Evolutionary conservation across 2,888 invertebrate species (phyloP).

Genomic region (Drosophila kanekoi): DNA sequence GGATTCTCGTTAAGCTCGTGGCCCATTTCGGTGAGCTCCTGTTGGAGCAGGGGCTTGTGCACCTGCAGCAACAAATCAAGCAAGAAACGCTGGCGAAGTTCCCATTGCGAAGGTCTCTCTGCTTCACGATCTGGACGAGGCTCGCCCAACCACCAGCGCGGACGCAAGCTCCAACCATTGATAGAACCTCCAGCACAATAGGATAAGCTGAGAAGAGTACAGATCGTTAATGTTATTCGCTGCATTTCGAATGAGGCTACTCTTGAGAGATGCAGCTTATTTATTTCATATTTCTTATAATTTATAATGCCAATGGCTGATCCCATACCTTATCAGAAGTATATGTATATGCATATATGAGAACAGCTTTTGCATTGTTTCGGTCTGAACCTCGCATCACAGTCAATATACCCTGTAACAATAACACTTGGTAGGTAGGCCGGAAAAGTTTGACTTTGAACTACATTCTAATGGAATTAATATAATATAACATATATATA

Average conservation of each 20-base stretch:
- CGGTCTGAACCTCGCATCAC: neutral
- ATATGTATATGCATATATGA: neutral
- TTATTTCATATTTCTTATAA: neutral
- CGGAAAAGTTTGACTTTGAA: no score
- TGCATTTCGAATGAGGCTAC: conserved; percentile 37
- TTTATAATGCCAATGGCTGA: conserved; percentile 5
- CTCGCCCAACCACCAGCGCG: conserved; percentile 23
- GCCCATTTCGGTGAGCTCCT: conserved; percentile 62
- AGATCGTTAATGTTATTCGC: conserved; percentile 8
- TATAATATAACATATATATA: no score
- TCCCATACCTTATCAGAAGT: conserved; percentile 29
- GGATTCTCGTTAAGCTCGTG: conserved; percentile 52
- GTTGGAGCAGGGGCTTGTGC: conserved; percentile 70
- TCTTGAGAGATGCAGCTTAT: neutral
- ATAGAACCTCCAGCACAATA: neutral
- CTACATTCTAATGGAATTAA: no score
- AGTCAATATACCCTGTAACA: neutral
- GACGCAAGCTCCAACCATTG: conserved; percentile 29
- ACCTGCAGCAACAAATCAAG: conserved; percentile 73
- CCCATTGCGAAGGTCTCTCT: conserved; percentile 10
- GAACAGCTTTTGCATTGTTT: neutral
- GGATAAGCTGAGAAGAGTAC: conserved; percentile 23
- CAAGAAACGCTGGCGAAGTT: conserved; percentile 61
- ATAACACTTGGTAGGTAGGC: neutral
- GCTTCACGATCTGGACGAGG: neutral